Conservation (phyloP, 1,140 invertebrate genomes). For the Leptinotarsa undecemlineata region DNA sequence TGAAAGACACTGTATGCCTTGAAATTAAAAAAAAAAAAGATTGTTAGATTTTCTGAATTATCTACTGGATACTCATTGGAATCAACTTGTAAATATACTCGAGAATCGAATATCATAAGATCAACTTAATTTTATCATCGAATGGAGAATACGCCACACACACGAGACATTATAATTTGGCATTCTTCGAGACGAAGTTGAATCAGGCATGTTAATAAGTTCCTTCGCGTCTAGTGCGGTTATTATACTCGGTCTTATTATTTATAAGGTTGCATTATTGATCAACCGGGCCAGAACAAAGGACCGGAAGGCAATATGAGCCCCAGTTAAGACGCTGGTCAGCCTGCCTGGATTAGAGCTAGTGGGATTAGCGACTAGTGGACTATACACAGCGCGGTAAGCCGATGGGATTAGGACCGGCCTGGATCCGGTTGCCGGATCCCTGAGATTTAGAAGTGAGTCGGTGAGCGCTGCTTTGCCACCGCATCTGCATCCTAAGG, state of each 20-base stretch:
- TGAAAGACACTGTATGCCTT: too few species aligned
- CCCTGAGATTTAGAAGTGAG: slow-evolving; percentile 51
- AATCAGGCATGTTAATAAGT: slow-evolving; percentile 22
- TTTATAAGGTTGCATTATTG: slow-evolving; percentile 58
- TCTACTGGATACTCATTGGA: too few species aligned
- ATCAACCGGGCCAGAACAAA: slow-evolving; percentile 52
- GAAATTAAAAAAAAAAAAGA: too few species aligned
- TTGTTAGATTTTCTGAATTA: too few species aligned
- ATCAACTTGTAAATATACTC: too few species aligned
- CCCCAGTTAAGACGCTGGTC: slow-evolving; percentile 57
- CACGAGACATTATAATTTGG: too few species aligned
- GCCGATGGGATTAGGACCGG: slow-evolving; percentile 54
- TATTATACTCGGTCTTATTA: slow-evolving; percentile 53
- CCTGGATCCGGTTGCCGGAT: slow-evolving; percentile 49
- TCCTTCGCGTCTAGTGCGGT: slow-evolving; percentile 32
- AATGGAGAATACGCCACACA: too few species aligned
- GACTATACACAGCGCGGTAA: slow-evolving; percentile 55
- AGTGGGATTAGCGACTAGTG: slow-evolving; percentile 56
- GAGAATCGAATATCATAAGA: too few species aligned
- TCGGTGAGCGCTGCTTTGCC: slow-evolving; percentile 26
- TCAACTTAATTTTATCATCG: too few species aligned
- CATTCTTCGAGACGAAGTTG: neutral
- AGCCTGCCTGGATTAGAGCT: slow-evolving; percentile 54
- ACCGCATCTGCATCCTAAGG: slow-evolving; percentile 54
- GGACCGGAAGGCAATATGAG: slow-evolving; percentile 55